Evolutionary conservation across 2,113 vertebrate species (phyloP).

Genomic region (Antechinus flavipes): DNA sequence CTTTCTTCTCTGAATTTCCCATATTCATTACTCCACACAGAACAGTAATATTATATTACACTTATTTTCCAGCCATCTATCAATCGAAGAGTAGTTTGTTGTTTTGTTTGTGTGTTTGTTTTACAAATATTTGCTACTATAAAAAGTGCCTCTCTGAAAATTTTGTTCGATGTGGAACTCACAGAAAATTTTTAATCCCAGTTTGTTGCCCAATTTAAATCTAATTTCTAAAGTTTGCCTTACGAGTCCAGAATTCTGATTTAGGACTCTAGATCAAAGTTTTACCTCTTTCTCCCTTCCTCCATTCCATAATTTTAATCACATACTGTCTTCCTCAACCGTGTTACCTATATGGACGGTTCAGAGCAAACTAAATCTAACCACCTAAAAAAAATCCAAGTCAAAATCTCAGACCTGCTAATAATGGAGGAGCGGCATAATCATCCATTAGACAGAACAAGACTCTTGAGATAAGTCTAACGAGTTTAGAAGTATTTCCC

Average conservation of each 20-base stretch:
- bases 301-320: not conserved
- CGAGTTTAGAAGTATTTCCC: not conserved
- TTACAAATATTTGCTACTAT: not conserved
- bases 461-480: not conserved
- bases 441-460: not conserved
- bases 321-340: not conserved
- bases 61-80: not conserved
- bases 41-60: not conserved
- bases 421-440: not conserved
- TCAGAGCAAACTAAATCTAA: not conserved
- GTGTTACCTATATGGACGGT: not conserved
- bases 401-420: not conserved
- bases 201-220: not conserved
- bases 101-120: too few species aligned
- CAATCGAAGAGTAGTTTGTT: not conserved
- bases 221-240: slow-evolving; percentile 33
- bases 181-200: not conserved
- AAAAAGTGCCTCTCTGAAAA: not conserved
- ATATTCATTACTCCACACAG: not conserved
- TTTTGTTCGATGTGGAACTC: not conserved
- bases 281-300: not conserved
- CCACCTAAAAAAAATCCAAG: not conserved
- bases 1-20: not conserved
- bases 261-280: not conserved
- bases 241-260: not conserved